phyloP scores from a whole-genome alignment of 1,140 invertebrate genomes.

The Leptinotarsa texana region DNA sequence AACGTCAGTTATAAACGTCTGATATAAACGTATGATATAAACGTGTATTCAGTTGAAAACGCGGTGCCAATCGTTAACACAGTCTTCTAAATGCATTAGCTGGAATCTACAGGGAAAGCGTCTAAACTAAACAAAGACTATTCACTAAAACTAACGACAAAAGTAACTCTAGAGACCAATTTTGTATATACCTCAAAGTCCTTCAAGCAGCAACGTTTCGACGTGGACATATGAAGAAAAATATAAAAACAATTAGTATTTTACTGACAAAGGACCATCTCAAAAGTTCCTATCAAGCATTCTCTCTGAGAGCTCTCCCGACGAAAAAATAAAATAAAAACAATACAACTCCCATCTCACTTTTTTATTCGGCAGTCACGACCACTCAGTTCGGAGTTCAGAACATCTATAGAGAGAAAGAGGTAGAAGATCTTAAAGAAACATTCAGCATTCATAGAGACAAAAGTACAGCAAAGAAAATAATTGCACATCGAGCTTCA shows the following conservation, averaged over 20 bases:
- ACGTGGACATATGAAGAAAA: slow-evolving; percentile 61
- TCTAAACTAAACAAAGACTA: slow-evolving; percentile 57
- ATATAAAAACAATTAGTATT: slow-evolving; percentile 50
- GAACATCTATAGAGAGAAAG: slow-evolving; percentile 42
- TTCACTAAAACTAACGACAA: slow-evolving; percentile 59
- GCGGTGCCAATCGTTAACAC: slow-evolving; percentile 20
- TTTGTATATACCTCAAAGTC: slow-evolving; percentile 73
- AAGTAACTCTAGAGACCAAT: slow-evolving; percentile 46
- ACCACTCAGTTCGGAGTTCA: slow-evolving; percentile 51
- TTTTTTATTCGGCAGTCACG: slow-evolving; percentile 41
- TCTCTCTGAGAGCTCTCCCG: not conserved
- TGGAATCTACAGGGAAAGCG: slow-evolving; percentile 62
- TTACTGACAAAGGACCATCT: slow-evolving; percentile 84
- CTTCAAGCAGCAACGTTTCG: slow-evolving; percentile 60
- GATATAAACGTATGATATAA: slow-evolving; percentile 1
- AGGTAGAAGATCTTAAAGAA: slow-evolving; percentile 36
- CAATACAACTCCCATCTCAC: slow-evolving; percentile 23
- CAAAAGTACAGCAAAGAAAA: slow-evolving; percentile 1
- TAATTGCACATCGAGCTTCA: slow-evolving; percentile 1
- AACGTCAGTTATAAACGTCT: not conserved
- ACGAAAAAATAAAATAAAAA: not conserved
- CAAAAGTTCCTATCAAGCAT: slow-evolving; percentile 82
- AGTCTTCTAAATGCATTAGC: slow-evolving; percentile 29
- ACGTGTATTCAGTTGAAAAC: slow-evolving; percentile 1
- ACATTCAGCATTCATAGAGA: slow-evolving; percentile 35